These are phyloP conservation scores for Serrognathus titanus DNA, from an alignment of 2,888 invertebrate species.

Conservation along the genomic window DNA sequence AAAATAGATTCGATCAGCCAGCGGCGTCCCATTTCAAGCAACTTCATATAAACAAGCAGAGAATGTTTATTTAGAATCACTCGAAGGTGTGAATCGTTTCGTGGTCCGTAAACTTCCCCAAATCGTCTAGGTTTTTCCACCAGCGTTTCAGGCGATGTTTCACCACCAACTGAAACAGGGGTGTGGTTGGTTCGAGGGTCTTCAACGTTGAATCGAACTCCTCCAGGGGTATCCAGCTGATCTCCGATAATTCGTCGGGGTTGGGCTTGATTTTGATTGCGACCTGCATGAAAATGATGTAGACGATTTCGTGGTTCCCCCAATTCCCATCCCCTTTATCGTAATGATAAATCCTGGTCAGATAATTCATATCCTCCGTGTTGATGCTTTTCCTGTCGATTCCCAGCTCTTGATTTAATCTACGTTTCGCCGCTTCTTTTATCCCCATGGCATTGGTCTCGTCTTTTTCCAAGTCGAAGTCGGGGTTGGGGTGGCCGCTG, in stretches of 20 bases:
- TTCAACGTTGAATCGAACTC: slow-evolving; percentile 63
- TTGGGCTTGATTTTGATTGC: slow-evolving; percentile 78
- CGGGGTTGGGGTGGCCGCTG: slow-evolving; percentile 92
- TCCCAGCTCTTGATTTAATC: slow-evolving; percentile 86
- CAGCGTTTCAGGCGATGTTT: slow-evolving; percentile 77
- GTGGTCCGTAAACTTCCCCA: slow-evolving; percentile 67
- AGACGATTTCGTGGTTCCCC: slow-evolving; percentile 99
- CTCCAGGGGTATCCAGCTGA: slow-evolving; percentile 67
- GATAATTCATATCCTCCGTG: slow-evolving; percentile 69
- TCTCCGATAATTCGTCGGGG: slow-evolving; percentile 83
- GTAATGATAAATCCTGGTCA: slow-evolving; percentile 88
- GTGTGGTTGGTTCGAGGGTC: slow-evolving; percentile 73
- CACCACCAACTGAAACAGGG: slow-evolving; percentile 89
- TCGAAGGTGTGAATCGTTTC: slow-evolving; percentile 51
- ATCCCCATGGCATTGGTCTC: slow-evolving; percentile 72
- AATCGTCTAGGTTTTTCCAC: slow-evolving; percentile 86
- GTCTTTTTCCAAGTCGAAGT: slow-evolving; percentile 66
- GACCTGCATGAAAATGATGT: slow-evolving; percentile 81
- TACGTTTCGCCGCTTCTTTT: slow-evolving; percentile 78
- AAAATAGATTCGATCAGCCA: too few relatives aligned
- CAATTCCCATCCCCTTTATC: slow-evolving; percentile 75
- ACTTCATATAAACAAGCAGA: too few relatives aligned
- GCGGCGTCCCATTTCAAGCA: too few relatives aligned
- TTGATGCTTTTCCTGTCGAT: slow-evolving; percentile 68
- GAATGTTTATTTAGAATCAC: slow-evolving; percentile 26